Evolutionary conservation across 2,113 vertebrate genomes (phyloP).

Genomic region (Hippocampus mohnikei): DNA sequence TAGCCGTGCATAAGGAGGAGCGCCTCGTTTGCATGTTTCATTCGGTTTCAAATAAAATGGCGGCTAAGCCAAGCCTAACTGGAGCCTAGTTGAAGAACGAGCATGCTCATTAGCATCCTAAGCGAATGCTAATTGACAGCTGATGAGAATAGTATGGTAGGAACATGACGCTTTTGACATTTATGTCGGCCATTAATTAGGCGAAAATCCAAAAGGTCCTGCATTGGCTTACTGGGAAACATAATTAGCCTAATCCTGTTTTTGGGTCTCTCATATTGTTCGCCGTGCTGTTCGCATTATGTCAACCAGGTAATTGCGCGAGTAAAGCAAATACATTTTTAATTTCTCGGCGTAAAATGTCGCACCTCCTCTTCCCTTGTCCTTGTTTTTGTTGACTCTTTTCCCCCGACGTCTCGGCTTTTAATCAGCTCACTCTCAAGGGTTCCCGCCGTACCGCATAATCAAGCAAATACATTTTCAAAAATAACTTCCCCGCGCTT

Average conservation of each 20-base stretch:
- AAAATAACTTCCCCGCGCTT: constrained; percentile 3
- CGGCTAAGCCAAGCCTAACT: background rate
- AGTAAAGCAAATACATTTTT: background rate
- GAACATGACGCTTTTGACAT: constrained; percentile 2
- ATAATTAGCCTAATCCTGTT: background rate
- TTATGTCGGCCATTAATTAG: background rate
- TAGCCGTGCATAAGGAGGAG: background rate
- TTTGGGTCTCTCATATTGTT: background rate
- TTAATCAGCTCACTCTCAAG: background rate
- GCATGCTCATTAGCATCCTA: background rate
- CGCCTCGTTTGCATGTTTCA: background rate
- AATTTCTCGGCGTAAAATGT: background rate
- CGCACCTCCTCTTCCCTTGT: background rate
- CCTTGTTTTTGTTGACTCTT: background rate
- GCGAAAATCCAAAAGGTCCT: constrained; percentile 3
- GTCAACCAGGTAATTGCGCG: background rate
- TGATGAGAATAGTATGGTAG: background rate
- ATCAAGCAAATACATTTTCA: background rate
- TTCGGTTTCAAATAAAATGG: background rate
- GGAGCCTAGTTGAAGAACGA: background rate
- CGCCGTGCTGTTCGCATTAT: background rate
- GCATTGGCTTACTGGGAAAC: background rate
- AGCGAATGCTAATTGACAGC: background rate
- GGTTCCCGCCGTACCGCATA: background rate
- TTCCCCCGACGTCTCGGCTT: background rate